Base-by-base conservation (phyloP, 2,113 vertebrate genomes). In the Oostethus manadensis region DNA sequence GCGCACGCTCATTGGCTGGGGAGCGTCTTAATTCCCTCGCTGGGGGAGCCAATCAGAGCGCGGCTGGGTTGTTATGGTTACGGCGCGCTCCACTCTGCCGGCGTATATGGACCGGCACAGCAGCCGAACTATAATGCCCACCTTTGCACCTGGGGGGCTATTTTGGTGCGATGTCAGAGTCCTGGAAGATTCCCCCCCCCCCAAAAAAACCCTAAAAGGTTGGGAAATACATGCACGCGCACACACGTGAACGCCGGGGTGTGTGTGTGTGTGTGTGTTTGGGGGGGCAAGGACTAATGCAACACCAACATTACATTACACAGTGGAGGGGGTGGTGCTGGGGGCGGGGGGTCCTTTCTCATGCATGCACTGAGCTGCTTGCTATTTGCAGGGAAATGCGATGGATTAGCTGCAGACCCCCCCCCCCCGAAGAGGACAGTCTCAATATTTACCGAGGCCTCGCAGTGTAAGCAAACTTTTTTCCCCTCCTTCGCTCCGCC, bases 1-100 rank as follows among this genome's bases (percentile, higher is more conserved):
- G 7, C 89, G 92, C 88, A 90, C 94, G 92, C 92, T 93, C 90
- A 95, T 95, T 94, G 92, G 88, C 88, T 88, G 93, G 92, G 92
- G 93, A 88, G 64, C 84, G 9, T 51, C 14, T 64, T 86, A 83
- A 90, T 93, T 91, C 92, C 89, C 82, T 63, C 62, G 62, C 58
- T 46, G 61, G 38, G 1, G 38, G 60, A 80, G 87, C 94, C 96
- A 97, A 98, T 98, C 90, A 86, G 21, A 38, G 65, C 2, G 21
- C 7, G 33, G 53, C 35, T 40, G 76, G 64, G 94, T 94, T 81
- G 78, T 90, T 86, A 93, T 94, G 90, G 92, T 88, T 94, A 97
- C 94, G 33, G 84, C 80, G 81, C 89, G 77, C 93, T 92, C 92
- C 92, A 93, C 94, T 90, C 90, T 92, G 93, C 91, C 87, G 86